Conservation (phyloP, 2,888 invertebrate genomes). For the Agapostemon virescens region DNA sequence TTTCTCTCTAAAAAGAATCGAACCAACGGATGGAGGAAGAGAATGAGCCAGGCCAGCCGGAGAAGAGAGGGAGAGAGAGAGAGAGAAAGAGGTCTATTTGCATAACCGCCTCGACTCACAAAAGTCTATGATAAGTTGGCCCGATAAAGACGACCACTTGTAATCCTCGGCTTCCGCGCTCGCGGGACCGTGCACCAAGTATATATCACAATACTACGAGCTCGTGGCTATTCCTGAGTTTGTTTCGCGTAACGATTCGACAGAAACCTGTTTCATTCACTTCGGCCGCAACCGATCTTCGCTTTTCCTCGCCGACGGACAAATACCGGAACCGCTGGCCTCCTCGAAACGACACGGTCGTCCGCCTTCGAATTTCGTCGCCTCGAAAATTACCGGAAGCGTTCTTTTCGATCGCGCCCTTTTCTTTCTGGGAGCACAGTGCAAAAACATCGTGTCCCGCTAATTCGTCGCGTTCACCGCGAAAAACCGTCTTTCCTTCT, state of each 20-base stretch:
- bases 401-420: background rate
- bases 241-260: constrained; percentile 48
- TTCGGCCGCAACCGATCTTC: background rate
- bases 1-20: constrained; percentile 60
- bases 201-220: constrained; percentile 59
- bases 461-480: too few species aligned
- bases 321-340: background rate
- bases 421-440: too few species aligned
- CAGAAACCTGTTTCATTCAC: background rate
- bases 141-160: constrained; percentile 70
- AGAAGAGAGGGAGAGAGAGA: constrained; percentile 22
- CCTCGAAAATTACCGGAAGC: background rate
- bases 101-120: constrained; percentile 68
- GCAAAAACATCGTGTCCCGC: too few species aligned
- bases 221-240: constrained; percentile 54
- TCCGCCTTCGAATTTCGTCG: background rate
- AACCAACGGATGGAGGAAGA: constrained; percentile 32
- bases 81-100: constrained; percentile 61
- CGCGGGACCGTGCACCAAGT: constrained; percentile 57
- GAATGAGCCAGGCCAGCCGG: constrained; percentile 40
- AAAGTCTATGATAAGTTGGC: constrained; percentile 70
- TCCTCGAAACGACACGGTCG: background rate
- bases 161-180: constrained; percentile 70
- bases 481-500: too few species aligned
- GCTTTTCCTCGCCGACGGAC: background rate